Evolutionary conservation across 2,797 vertebrate genomes (phyloP), one percentile per base, ranked within the genome.

Genomic region (Strix occidentalis): DNA sequence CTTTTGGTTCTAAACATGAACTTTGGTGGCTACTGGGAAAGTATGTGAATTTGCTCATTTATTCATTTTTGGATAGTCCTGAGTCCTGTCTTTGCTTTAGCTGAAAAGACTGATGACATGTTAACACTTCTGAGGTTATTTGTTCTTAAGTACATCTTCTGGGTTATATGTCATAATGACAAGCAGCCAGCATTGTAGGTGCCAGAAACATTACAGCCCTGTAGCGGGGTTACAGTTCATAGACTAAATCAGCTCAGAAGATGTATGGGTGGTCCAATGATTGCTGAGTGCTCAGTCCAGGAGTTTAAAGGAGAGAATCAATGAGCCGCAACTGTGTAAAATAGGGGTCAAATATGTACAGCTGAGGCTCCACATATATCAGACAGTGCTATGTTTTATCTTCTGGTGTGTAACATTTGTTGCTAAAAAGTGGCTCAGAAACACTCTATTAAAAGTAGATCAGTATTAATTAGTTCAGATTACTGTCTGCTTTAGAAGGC

Each of bases 301-400:
- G 93, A 95, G 65, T 93, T 97, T 96, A 97, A 97, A 96, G 95
- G 96, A 95, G 95, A 95, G 97, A 97, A 96, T 98, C 98, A 98
- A 98, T 98, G 98, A 98, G 97, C 96, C 81, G 3, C 95, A 97
- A 94, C 97, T 95, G 97, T 97, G 97, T 97, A 98, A 98, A 98
- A 98, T 97, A 97, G 97, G 97, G 97, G 97, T 98, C 98, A 98
- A 97, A 97, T 96, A 97, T 96, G 96, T 98, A 96, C 97, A 98
- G 97, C 97, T 98, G 97, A 96, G 97, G 93, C 94, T 97, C 95
- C 94, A 95, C 70, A 96, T 97, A 94, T 65, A 97, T 97, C 97
- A 97, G 97, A 83, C 18, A 94, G 53, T 31, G 12, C 71, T 89
- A 78, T 95, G 89, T 93, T 96, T 97, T 93, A 97, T 97, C 97